phyloP scores from a whole-genome alignment of 1,140 invertebrate species.

The Atta colombica region DNA sequence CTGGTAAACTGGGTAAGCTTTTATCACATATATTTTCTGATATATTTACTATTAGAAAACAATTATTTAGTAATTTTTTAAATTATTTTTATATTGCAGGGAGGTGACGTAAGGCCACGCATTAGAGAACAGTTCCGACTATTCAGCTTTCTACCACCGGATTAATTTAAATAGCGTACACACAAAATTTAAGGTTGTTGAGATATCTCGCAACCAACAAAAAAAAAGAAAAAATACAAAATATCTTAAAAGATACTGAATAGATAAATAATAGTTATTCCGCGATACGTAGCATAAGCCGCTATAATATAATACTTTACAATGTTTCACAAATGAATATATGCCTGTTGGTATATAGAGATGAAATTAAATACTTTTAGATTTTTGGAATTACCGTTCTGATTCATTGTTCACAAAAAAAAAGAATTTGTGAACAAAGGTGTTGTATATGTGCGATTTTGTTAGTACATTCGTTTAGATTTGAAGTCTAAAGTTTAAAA shows the following conservation, averaged over 20 bases:
- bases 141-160: constrained; percentile 95
- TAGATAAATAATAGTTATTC: constrained; percentile 64
- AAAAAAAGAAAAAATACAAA: constrained; percentile 41
- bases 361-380: constrained; percentile 51
- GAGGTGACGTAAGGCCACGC: constrained; percentile 96
- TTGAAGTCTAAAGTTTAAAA: constrained; percentile 9
- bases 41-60: constrained; percentile 3
- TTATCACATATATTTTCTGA: not conserved
- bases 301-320: constrained; percentile 55
- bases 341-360: constrained; percentile 64
- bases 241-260: constrained; percentile 66
- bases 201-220: constrained; percentile 29
- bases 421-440: not conserved
- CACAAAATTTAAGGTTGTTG: constrained; percentile 57
- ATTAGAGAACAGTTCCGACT: constrained; percentile 96
- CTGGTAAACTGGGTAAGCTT: constrained; percentile 91
- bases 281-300: constrained; percentile 45
- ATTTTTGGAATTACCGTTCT: constrained; percentile 36
- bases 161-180: constrained; percentile 87
- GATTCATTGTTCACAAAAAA: constrained; percentile 7
- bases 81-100: constrained; percentile 88
- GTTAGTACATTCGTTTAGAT: constrained; percentile 30
- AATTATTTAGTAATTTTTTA: constrained; percentile 23
- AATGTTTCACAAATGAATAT: constrained; percentile 61
- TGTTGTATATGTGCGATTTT: constrained; percentile 39